Percentiles rank a stretch among this genome's conserved stretches.
phyloP scores from a whole-genome alignment of 2,797 vertebrate species.

The Sphenopsis melanotis region DNA sequence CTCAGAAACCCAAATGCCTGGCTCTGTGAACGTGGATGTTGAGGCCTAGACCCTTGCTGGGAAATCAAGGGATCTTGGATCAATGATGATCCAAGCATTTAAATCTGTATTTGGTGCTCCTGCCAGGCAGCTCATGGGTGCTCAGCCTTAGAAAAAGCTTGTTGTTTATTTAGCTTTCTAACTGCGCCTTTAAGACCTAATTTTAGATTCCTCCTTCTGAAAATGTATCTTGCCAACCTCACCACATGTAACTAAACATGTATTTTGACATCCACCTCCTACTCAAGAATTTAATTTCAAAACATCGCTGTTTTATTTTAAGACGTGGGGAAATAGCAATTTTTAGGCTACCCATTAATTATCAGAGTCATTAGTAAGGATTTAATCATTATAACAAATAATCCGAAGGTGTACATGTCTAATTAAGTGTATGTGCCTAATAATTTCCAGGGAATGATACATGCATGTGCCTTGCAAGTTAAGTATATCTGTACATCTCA shows the following conservation, averaged over 20 bases:
- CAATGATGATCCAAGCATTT: not conserved
- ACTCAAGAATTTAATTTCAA: slow-evolving; percentile 3
- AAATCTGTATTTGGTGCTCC: not conserved
- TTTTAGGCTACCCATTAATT: slow-evolving; percentile 20
- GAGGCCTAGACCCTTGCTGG: not conserved
- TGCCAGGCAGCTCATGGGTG: not conserved
- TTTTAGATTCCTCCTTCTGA: not conserved
- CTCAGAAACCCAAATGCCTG: not conserved
- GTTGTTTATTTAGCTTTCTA: slow-evolving; percentile 21
- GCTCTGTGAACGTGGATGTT: fast-evolving
- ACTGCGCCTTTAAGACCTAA: not conserved
- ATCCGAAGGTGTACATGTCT: not conserved
- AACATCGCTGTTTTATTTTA: slow-evolving; percentile 9
- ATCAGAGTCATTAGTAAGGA: not conserved
- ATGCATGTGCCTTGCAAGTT: not conserved
- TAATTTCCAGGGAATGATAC: slow-evolving; percentile 4
- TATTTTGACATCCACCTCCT: not conserved
- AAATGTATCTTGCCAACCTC: not conserved
- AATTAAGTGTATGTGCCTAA: not conserved
- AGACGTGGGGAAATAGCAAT: not conserved
- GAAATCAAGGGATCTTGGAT: not conserved
- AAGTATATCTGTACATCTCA: not conserved
- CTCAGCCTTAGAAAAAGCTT: not conserved
- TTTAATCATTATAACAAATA: slow-evolving; percentile 25
- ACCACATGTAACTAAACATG: not conserved